phyloP scores from a whole-genome alignment of 2,113 vertebrate species.

The Perca schrenkii region DNA sequence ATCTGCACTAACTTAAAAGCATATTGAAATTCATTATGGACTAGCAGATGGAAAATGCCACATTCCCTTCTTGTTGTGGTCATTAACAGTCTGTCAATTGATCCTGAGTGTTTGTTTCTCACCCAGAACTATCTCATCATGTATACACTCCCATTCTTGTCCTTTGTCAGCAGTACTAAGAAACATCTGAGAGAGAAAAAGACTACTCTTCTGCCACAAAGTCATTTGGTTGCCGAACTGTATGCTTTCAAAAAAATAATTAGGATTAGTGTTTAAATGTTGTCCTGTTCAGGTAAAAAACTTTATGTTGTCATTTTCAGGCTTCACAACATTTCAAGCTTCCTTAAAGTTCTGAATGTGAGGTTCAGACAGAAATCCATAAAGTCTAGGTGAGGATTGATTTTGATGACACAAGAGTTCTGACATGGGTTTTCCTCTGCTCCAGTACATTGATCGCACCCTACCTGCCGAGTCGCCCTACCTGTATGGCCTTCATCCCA shows the following conservation, averaged over 20 bases:
- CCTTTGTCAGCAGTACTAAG: constrained; percentile 60
- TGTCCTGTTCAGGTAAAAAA: neutral
- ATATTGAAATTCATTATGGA: constrained; percentile 69
- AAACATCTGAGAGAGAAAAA: constrained; percentile 20
- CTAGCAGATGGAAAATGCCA: constrained; percentile 69
- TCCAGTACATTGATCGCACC: constrained; percentile 91
- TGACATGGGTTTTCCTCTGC: constrained; percentile 20
- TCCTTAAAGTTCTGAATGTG: neutral
- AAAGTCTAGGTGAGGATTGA: neutral
- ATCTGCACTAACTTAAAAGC: constrained; percentile 67
- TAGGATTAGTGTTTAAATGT: neutral
- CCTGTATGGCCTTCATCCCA: constrained; percentile 96
- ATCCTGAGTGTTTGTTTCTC: constrained; percentile 64
- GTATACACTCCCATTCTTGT: constrained; percentile 23
- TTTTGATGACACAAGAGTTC: neutral
- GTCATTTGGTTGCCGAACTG: constrained; percentile 22
- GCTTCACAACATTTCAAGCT: neutral
- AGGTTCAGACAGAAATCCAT: neutral
- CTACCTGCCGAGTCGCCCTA: constrained; percentile 93
- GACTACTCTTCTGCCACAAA: constrained; percentile 17
- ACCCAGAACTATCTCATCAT: constrained; percentile 47
- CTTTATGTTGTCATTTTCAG: neutral
- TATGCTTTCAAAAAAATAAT: constrained; percentile 14
- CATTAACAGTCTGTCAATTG: constrained; percentile 69
- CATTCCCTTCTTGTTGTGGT: constrained; percentile 58